Conservation (phyloP, 1,140 invertebrate genomes). For the Hylaeus volcanicus region DNA sequence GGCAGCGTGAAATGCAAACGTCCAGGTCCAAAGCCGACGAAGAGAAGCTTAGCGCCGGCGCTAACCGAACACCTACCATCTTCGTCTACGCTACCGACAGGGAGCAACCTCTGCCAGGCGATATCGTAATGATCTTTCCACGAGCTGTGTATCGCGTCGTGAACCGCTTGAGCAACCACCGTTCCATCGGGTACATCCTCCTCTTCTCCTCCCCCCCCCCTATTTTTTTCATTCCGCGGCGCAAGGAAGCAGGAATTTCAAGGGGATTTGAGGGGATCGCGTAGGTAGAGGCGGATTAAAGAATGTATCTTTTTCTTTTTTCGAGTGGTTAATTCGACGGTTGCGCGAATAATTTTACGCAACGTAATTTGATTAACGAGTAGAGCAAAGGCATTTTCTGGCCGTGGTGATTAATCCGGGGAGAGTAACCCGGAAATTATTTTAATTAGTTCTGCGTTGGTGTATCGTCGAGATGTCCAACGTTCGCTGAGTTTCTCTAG, state of each 20-base stretch:
- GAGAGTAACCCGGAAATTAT: neutral
- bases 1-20: constrained; percentile 70
- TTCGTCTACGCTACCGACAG: constrained; percentile 23
- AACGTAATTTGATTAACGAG: constrained; percentile 9
- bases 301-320: too few relatives aligned
- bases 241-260: constrained; percentile 12
- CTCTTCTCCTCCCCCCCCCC: too few relatives aligned
- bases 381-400: neutral
- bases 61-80: constrained; percentile 57
- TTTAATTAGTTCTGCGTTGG: neutral
- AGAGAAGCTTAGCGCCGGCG: constrained; percentile 63
- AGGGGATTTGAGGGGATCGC: neutral
- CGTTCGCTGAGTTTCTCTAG: too few relatives aligned
- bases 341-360: neutral
- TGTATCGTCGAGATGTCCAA: too few relatives aligned
- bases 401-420: too few relatives aligned
- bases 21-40: constrained; percentile 64
- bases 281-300: constrained; percentile 2
- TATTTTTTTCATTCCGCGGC: neutral
- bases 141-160: constrained; percentile 19
- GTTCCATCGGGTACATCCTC: neutral
- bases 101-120: constrained; percentile 20
- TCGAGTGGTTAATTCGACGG: too few relatives aligned
- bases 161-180: constrained; percentile 2
- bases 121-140: constrained; percentile 64